These are phyloP conservation scores for Brachionus rubens DNA, from an alignment of 1,140 invertebrate species.

Conservation along the genomic window DNA sequence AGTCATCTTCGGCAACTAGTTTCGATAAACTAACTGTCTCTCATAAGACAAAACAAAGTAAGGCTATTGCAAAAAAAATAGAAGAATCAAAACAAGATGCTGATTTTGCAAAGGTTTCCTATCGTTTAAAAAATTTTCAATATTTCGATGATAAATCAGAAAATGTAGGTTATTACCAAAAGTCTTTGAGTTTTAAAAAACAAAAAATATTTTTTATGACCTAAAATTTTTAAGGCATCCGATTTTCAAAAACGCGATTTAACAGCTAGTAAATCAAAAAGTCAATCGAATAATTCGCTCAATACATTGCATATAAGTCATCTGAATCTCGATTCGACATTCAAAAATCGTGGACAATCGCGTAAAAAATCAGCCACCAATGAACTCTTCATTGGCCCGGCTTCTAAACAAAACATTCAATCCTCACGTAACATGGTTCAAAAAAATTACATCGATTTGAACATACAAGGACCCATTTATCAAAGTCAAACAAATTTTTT, in stretches of 20 bases:
- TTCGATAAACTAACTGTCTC: background rate
- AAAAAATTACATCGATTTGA: conserved; percentile 32
- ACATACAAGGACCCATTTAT: background rate
- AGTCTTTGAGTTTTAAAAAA: no score
- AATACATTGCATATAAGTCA: conserved; percentile 20
- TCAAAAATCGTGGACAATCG: background rate
- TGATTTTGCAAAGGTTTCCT: conserved; percentile 2
- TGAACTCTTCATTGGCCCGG: conserved; percentile 1
- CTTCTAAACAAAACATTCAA: background rate
- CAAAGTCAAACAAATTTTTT: background rate
- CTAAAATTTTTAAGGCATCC: conserved; percentile 10
- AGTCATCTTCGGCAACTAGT: background rate
- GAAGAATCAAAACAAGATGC: background rate
- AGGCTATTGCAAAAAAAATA: background rate
- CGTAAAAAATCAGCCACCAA: conserved; percentile 8
- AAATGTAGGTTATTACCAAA: background rate
- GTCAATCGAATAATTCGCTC: background rate
- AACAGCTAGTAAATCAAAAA: background rate
- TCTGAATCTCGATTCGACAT: conserved; percentile 13
- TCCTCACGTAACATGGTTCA: background rate
- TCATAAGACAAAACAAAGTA: background rate
- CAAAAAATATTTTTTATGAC: no score
- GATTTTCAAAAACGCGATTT: conserved; percentile 17
- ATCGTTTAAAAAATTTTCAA: conserved; percentile 6
- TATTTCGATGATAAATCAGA: conserved; percentile 19